Evolutionary conservation across 2,888 invertebrate species (phyloP).

Genomic region (Creontiades dilutus): DNA sequence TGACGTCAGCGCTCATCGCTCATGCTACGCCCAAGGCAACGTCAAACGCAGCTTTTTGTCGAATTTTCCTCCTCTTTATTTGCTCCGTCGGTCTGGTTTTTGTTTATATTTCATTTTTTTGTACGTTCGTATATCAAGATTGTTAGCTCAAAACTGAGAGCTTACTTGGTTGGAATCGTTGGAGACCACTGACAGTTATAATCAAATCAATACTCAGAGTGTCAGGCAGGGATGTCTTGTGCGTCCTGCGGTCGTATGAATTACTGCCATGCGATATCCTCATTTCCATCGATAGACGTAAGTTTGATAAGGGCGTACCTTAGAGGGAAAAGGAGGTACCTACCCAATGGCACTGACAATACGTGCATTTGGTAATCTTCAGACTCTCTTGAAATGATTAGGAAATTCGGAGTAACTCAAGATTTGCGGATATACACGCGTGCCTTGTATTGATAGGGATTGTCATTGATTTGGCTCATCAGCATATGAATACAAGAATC

Average conservation of each 20-base stretch:
- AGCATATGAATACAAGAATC: no score
- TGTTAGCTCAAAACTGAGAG: no score
- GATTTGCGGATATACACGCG: no score
- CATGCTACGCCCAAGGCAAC: not conserved
- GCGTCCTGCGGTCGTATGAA: not conserved
- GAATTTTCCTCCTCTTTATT: conserved; percentile 2
- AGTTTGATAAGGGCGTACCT: not conserved
- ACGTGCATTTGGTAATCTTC: no score
- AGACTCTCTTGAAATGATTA: no score
- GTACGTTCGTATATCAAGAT: no score
- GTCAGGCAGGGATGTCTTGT: not conserved
- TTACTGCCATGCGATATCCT: not conserved
- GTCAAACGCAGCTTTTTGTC: not conserved
- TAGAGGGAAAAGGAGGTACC: no score
- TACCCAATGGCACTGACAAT: no score
- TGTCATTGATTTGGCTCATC: no score
- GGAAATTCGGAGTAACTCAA: no score
- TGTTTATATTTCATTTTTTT: not conserved
- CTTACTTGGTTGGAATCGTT: not conserved
- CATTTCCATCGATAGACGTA: conserved; percentile 1
- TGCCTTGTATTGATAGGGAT: no score
- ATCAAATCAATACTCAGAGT: not conserved
- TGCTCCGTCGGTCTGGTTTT: not conserved
- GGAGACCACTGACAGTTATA: no score
- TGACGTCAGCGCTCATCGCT: not conserved